Evolutionary conservation across 2,113 vertebrate species (phyloP), one percentile per base, ranked within the genome.

Genomic region (Pipra filicauda): DNA sequence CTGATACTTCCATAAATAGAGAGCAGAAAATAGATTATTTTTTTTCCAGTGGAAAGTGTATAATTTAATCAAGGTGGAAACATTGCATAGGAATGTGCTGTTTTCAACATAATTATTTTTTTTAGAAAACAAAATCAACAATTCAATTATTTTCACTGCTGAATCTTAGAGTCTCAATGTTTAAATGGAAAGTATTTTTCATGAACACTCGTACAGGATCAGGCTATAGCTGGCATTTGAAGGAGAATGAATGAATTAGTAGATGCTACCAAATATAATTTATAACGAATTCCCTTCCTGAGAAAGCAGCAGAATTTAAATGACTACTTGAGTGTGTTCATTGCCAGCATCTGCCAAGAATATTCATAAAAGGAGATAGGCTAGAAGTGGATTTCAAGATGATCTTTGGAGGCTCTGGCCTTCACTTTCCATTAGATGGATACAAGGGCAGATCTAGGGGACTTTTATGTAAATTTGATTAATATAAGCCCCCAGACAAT

Each of bases 271-370:
- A 75, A 91, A 88, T 59, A 83, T 43, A 93, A 73, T 85, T 93
- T 95, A 62, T 62, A 73, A 75, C 41, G 83, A 57, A 91, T 90
- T 88, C 39, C 58, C 9, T 91, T 85, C 37, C 74, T 52, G 54
- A 89, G 87, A 85, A 83, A 91, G 91, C 30, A 91, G 37, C 21
- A 89, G 87, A 91, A 94, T 91, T 95, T 93, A 94, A 91, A 92
- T 9, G 24, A 62, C 81, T 88, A 27, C 27, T 89, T 91, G 84
- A 93, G 70, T 82, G 44, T 72, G 85, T 89, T 94, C 67, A 88
- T 76, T 79, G 74, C 62, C 58, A 88, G 30, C 27, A 70, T 79
- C 71, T 94, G 85, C 70, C 66, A 94, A 75, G 77, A 94, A 79
- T 70, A 46, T 79, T 91, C 69, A 39, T 91, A 51, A 75, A 79